Base-by-base conservation (phyloP, 1,140 invertebrate genomes). In the Hypsibius dujardini region DNA sequence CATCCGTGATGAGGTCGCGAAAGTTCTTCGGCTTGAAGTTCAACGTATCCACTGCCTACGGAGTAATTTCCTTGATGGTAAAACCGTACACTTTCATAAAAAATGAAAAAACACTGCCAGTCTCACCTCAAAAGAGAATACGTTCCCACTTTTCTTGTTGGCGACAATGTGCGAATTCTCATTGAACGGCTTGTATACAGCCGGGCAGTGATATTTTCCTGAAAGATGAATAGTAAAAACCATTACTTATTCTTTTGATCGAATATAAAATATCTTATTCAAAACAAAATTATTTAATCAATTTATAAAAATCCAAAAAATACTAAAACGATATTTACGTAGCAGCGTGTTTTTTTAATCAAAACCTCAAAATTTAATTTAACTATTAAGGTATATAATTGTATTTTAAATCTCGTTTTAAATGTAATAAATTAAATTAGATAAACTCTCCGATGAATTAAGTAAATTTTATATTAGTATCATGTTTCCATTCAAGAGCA, bases 81-180 rank as follows among this genome's bases (percentile, higher is more conserved):
- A 72, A 60, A 14, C 14, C 46, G 50, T 69, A 71, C 1, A 1
- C 73, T 47, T 40, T 1, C 47, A 67, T 47, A 71, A 28, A 28
- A 28, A 28, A 0, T 28, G 28, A 28, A 28, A 28, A 28, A 28
- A 73, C 0, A 42, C n/a, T 72, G 56, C 46, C n/a, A n/a, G 40
- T 74, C 72, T 75, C 78, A 86, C 86, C 78, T 98, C 95, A 81
- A 88, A 87, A 0, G 87, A 90, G 80, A 88, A 98, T 0, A 98
- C 93, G 86, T 99, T 98, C 67, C 95, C 95, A 62, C 91, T 96
- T 2, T 85, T 87, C 73, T 84, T 86, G 73, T 97, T 86, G 1
- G 90, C 89, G 47, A 95, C 91, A 79, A 99, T 94, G 75, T 98
- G 88, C 46, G 90, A 90, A 78, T 92, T 90, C 76, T 94, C 91